Conservation (phyloP, 2,113 vertebrate species). For the Poicephalus gulielmi region DNA sequence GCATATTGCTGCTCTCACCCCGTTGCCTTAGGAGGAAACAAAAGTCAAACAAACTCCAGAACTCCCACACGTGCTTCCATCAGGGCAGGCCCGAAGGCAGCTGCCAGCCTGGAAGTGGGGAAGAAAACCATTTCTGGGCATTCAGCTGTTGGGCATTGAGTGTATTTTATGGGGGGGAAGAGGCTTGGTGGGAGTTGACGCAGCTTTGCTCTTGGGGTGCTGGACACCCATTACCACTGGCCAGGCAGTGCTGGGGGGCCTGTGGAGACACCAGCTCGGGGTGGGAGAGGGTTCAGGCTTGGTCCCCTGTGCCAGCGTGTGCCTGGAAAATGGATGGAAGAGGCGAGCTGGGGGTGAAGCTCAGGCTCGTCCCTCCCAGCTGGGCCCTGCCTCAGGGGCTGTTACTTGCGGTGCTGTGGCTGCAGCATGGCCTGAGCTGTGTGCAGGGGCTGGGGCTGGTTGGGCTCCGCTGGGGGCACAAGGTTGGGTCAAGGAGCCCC, state of each 20-base stretch:
- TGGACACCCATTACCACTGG: background rate
- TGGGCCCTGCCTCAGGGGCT: fast-evolving
- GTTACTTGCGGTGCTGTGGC: fast-evolving
- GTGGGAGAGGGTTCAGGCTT: background rate
- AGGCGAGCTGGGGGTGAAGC: fast-evolving
- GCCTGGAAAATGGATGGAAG: background rate
- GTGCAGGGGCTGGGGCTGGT: too few species aligned
- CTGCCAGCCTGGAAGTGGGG: background rate
- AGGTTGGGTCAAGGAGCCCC: too few species aligned
- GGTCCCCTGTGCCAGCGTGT: background rate
- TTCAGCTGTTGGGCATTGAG: fast-evolving
- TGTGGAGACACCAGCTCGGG: fast-evolving
- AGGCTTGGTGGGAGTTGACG: too few species aligned
- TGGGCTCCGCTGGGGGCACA: too few species aligned
- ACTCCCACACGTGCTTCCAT: background rate
- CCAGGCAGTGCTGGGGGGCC: background rate
- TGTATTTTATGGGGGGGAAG: fast-evolving
- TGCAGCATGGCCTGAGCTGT: background rate
- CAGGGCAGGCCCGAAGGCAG: background rate
- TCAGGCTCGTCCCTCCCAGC: background rate
- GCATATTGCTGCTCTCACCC: background rate
- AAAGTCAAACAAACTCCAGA: background rate
- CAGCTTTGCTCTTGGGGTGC: background rate
- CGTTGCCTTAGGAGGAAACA: background rate
- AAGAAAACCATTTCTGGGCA: background rate